Evolutionary conservation across 2,888 invertebrate species (phyloP).

Genomic region (Hirtodrosophila confusa): DNA sequence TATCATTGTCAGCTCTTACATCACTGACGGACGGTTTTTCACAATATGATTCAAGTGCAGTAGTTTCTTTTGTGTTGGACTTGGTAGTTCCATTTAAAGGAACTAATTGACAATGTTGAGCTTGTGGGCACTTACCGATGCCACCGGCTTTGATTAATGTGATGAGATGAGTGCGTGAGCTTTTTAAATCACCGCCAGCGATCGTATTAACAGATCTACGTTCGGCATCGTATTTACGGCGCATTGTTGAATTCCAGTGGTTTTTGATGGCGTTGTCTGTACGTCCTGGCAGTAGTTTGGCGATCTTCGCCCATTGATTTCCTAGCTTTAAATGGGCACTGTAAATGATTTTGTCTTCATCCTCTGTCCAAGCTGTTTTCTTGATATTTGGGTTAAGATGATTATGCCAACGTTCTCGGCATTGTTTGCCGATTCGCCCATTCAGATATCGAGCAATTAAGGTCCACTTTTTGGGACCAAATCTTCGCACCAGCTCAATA

Average conservation of each 20-base stretch:
- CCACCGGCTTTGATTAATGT: slow-evolving; percentile 81
- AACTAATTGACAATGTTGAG: slow-evolving; percentile 20
- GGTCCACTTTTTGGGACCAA: slow-evolving; percentile 99
- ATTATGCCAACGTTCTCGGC: slow-evolving; percentile 99
- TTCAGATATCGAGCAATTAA: slow-evolving; percentile 96
- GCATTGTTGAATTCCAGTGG: slow-evolving; percentile 99
- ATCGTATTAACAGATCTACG: slow-evolving; percentile 64
- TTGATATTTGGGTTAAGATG: slow-evolving; percentile 98
- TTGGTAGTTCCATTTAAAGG: slow-evolving; percentile 18
- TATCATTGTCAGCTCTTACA: neutral
- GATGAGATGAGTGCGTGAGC: slow-evolving; percentile 80
- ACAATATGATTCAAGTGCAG: slow-evolving; percentile 54
- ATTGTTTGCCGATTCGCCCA: slow-evolving; percentile 98
- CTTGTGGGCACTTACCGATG: slow-evolving; percentile 37
- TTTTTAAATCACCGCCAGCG: slow-evolving; percentile 68
- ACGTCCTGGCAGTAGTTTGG: slow-evolving; percentile 94
- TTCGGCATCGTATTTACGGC: slow-evolving; percentile 90
- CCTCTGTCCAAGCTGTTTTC: slow-evolving; percentile 98
- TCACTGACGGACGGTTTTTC: slow-evolving; percentile 7
- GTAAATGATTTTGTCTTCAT: slow-evolving; percentile 95
- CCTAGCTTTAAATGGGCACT: slow-evolving; percentile 95
- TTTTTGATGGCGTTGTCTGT: slow-evolving; percentile 99
- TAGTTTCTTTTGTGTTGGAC: neutral
- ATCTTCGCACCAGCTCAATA: slow-evolving; percentile 93
- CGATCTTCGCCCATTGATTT: slow-evolving; percentile 99